Percentiles rank a stretch among this genome's conserved stretches.
Conservation (phyloP, 2,113 vertebrate species). For the Mirounga angustirostris region DNA sequence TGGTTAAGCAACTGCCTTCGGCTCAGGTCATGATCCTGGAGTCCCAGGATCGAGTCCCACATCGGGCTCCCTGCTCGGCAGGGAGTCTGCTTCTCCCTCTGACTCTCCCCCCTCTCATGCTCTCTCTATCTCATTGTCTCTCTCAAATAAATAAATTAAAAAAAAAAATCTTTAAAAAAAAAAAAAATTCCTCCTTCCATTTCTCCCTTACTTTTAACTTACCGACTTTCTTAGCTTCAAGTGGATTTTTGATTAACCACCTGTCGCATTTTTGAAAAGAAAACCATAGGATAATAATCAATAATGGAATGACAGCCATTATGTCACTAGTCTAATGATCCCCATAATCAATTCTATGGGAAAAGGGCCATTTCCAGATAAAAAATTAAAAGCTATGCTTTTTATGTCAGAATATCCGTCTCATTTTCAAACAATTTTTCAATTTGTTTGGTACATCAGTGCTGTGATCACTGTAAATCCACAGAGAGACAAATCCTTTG, state of each 20-base stretch:
- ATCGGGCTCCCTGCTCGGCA: too few species aligned
- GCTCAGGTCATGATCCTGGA: too few species aligned
- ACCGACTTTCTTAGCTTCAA: not conserved
- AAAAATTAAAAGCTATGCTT: not conserved
- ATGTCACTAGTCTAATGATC: not conserved
- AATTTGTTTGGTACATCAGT: not conserved
- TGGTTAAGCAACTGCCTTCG: too few species aligned
- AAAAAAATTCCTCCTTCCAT: not conserved
- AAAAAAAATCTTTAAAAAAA: too few species aligned
- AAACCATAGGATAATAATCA: not conserved
- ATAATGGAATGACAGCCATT: not conserved
- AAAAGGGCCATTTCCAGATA: not conserved
- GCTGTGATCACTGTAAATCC: not conserved
- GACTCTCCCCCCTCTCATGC: too few species aligned
- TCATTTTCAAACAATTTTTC: slow-evolving; percentile 6
- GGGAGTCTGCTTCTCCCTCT: too few species aligned
- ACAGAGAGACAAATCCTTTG: not conserved
- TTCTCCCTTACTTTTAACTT: not conserved
- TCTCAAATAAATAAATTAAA: too few species aligned
- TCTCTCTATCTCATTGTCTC: too few species aligned
- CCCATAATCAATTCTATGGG: not conserved
- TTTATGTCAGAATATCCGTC: not conserved
- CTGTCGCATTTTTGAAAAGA: not conserved
- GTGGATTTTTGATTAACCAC: not conserved
- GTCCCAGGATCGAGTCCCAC: too few species aligned